Percentiles rank a stretch among this genome's conserved stretches.
These are phyloP conservation scores for Auanema freiburgensis DNA, from an alignment of 2,888 invertebrate species.

Conservation along the genomic window DNA sequence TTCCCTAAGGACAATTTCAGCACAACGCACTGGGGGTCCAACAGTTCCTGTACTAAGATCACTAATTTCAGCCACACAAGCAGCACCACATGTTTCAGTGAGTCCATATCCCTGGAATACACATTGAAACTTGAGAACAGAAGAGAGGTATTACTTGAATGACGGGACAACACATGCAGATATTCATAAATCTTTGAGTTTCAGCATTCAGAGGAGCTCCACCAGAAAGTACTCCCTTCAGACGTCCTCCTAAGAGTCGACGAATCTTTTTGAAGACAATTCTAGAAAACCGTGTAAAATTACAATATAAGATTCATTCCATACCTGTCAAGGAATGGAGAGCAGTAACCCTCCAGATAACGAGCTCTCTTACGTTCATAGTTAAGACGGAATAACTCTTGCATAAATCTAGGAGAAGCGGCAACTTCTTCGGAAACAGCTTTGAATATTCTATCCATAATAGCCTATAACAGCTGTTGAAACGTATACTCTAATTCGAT, in stretches of 20 bases:
- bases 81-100: constrained; percentile 94
- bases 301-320: neutral
- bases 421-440: constrained; percentile 88
- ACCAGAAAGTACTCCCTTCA: constrained; percentile 85
- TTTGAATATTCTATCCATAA: constrained; percentile 93
- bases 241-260: constrained; percentile 81
- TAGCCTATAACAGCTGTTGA: constrained; percentile 72
- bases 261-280: constrained; percentile 73
- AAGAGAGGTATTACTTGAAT: constrained; percentile 54
- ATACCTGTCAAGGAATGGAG: constrained; percentile 67
- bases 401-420: constrained; percentile 48
- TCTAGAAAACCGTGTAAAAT: constrained; percentile 62
- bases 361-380: constrained; percentile 87
- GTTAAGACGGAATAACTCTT: constrained; percentile 87
- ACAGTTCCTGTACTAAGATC: constrained; percentile 81
- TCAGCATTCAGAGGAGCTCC: constrained; percentile 87
- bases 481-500: neutral
- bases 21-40: constrained; percentile 82
- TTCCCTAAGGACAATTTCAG: constrained; percentile 81
- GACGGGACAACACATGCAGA: constrained; percentile 85
- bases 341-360: constrained; percentile 72
- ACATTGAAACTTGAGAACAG: neutral
- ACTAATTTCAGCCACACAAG: constrained; percentile 68
- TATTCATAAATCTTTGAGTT: constrained; percentile 87
- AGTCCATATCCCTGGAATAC: constrained; percentile 80